Percentiles rank a stretch among this genome's conserved stretches.
phyloP scores from a whole-genome alignment of 2,888 invertebrate species.

The Orgyia antiqua region DNA sequence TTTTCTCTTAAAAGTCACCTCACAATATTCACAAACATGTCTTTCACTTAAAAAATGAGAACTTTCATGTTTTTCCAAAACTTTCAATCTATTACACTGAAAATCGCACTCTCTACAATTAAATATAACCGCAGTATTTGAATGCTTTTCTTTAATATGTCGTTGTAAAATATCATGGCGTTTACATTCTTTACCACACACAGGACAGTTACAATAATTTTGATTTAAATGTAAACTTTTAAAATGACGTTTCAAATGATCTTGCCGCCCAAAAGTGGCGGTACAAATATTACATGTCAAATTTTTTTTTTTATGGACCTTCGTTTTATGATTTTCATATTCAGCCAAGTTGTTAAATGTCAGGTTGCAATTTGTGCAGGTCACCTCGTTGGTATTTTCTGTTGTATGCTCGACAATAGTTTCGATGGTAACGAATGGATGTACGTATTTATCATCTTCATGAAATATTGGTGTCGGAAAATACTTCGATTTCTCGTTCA shows the following conservation, averaged over 20 bases:
- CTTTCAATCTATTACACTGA: conserved; percentile 24
- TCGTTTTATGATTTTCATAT: conserved; percentile 38
- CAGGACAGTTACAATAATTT: conserved; percentile 33
- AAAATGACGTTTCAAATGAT: conserved; percentile 47
- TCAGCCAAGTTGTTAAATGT: conserved; percentile 30
- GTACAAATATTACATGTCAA: conserved; percentile 34
- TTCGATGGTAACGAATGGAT: no score
- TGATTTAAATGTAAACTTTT: conserved; percentile 34
- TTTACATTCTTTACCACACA: conserved; percentile 37
- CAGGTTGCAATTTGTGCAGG: conserved; percentile 29
- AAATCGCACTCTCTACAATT: conserved; percentile 37
- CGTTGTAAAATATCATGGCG: conserved; percentile 33
- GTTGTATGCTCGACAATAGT: conserved; percentile 1
- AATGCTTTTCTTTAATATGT: conserved; percentile 40
- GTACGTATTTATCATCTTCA: conserved; percentile 18
- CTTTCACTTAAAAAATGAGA: conserved; percentile 28
- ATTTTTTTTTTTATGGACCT: conserved; percentile 33
- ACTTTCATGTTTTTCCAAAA: conserved; percentile 35
- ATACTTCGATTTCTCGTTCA: conserved; percentile 15
- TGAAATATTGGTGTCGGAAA: conserved; percentile 14
- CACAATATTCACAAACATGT: conserved; percentile 41
- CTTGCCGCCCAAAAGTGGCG: conserved; percentile 37
- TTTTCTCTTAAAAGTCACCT: conserved; percentile 39
- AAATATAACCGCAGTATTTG: conserved; percentile 21
- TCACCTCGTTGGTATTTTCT: neutral